phyloP scores from a whole-genome alignment of 2,113 vertebrate species.

The Oxygymnocypris stewartii region DNA sequence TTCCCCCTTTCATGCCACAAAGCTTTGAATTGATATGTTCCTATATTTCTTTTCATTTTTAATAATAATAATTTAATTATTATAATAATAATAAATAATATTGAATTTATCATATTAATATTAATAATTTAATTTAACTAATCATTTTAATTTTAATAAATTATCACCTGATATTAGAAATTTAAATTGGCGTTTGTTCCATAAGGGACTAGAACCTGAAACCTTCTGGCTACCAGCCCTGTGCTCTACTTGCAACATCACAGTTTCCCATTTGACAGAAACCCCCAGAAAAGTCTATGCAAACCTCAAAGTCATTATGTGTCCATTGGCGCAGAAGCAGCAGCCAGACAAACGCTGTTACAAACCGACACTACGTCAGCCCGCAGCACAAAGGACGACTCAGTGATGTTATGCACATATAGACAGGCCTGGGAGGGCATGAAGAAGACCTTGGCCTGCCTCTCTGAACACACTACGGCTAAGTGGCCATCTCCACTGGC shows the following conservation, averaged over 20 bases:
- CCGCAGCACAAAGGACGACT: slow-evolving; percentile 92
- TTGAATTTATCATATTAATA: background rate
- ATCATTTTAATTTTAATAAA: background rate
- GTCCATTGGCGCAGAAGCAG: slow-evolving; percentile 97
- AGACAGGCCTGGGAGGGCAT: slow-evolving; percentile 97
- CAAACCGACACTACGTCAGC: slow-evolving; percentile 89
- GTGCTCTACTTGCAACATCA: background rate
- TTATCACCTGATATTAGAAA: background rate
- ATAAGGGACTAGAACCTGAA: background rate
- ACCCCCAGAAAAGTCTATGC: background rate
- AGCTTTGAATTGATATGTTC: too few species aligned
- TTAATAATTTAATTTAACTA: background rate
- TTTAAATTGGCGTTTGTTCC: background rate
- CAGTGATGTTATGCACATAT: slow-evolving; percentile 96
- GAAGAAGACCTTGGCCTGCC: slow-evolving; percentile 96
- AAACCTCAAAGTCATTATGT: slow-evolving; percentile 96
- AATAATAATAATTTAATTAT: too few species aligned
- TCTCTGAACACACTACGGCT: slow-evolving; percentile 93
- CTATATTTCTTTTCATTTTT: too few species aligned
- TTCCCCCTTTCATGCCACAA: too few species aligned
- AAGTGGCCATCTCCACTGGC: slow-evolving; percentile 86
- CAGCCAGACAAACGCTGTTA: slow-evolving; percentile 91
- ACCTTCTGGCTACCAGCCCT: background rate
- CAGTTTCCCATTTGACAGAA: background rate
- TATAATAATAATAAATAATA: background rate